Evolutionary conservation across 2,113 vertebrate genomes (phyloP), one percentile per base, ranked within the genome.

Genomic region (Vidua chalybeata): DNA sequence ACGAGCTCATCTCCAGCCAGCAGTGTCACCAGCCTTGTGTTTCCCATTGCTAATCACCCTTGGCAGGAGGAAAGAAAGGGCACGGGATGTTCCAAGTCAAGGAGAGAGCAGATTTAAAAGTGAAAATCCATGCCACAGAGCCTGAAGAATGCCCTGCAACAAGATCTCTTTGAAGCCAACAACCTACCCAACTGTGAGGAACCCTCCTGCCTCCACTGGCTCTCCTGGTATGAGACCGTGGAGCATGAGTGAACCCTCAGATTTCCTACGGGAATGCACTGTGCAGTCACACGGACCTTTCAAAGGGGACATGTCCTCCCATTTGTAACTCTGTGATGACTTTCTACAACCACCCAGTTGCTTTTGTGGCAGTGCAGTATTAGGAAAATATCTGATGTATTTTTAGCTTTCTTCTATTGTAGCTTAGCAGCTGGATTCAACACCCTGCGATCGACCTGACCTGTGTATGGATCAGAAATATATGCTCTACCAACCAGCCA

Each of bases 341-440:
- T 85, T 90, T 58, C 55, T 86, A 33, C 11, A 67, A 74, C 64
- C 26, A 88, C 26, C 16, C 83, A 78, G 76, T 78, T 89, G 90
- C 92, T 86, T 89, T 87, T 64, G 72, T 37, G 49, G 83, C 52
- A 81, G 33, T 1, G 0, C 1, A 93, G 76, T 54, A 86, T 75
- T 86, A 90, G 96, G 96, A 96, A 96, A 96, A 84, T 94, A 97
- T 95, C 15, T 92, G 61, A 75, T 89, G 26, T 93, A 96, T 97
- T 95, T 97, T 96, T 96, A 96, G 93, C 90, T 96, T 95, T 92
- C 92, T 72, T 81, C 92, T 94, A 95, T 89, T 93, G 86, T 78
- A 93, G 83, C 45, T 90, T 87, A 96, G 92, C 72, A 96, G 96
- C 49, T 96, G 88, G 88, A 97, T 88, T 78, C 68, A 92, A 59